phyloP scores from a whole-genome alignment of 2,113 vertebrate species.

The Zosterops hypoxanthus region DNA sequence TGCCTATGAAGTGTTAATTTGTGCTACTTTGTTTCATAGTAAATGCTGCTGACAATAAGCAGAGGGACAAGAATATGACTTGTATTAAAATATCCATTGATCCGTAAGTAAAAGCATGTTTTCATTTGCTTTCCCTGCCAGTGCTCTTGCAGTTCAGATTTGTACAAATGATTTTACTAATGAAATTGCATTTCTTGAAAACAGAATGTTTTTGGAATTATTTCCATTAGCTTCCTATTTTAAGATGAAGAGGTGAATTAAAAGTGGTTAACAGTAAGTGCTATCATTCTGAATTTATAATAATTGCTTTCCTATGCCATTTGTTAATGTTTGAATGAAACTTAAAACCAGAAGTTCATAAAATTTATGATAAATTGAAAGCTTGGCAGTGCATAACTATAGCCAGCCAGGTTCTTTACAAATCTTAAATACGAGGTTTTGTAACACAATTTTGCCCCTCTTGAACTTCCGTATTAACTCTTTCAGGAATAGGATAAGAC shows the following conservation, averaged over 20 bases:
- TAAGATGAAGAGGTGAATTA: neutral
- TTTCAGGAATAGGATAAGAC: neutral
- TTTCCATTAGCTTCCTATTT: neutral
- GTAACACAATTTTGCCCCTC: neutral
- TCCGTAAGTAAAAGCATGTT: slow-evolving; percentile 85
- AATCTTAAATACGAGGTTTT: neutral
- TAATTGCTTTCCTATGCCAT: neutral
- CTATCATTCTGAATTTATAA: neutral
- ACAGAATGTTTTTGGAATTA: neutral
- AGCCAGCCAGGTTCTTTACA: neutral
- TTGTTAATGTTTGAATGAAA: neutral
- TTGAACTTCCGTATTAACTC: neutral
- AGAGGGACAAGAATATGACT: slow-evolving; percentile 97
- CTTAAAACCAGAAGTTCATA: neutral
- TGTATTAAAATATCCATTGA: slow-evolving; percentile 97
- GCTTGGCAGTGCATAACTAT: neutral
- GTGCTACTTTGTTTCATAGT: slow-evolving; percentile 79
- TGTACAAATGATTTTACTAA: neutral
- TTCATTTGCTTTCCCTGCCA: slow-evolving; percentile 15
- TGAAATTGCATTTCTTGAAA: neutral
- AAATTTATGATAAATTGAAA: neutral
- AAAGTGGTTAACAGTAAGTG: neutral
- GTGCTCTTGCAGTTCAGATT: neutral
- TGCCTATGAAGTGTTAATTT: slow-evolving; percentile 47
- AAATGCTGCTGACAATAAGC: slow-evolving; percentile 98